Percentiles rank a stretch among this genome's conserved stretches.
Evolutionary conservation across 2,113 vertebrate species (phyloP).

Genomic region (Cranoglanis bouderius): DNA sequence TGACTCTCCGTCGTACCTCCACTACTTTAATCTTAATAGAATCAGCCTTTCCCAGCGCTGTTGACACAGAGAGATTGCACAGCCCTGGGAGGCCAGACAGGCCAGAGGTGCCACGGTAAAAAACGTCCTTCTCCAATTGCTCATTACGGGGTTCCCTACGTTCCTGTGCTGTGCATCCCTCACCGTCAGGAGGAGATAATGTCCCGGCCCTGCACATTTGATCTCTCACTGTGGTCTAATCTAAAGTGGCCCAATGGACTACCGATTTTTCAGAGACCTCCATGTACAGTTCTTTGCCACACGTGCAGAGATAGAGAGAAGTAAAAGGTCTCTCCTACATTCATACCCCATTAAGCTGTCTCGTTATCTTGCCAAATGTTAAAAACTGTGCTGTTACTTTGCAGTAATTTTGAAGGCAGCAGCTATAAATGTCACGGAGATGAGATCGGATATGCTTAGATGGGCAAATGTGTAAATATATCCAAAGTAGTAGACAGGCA

Average conservation of each 20-base stretch:
- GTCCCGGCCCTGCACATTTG: constrained; percentile 64
- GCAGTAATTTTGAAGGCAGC: neutral
- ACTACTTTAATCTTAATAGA: constrained; percentile 99
- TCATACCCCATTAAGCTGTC: neutral
- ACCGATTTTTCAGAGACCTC: constrained; percentile 57
- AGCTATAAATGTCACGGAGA: neutral
- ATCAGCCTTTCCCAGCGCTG: constrained; percentile 91
- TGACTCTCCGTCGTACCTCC: constrained; percentile 74
- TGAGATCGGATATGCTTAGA: neutral
- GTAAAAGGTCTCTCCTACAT: constrained; percentile 2
- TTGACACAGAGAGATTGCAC: constrained; percentile 98
- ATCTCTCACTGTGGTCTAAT: constrained; percentile 72
- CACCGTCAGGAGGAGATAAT: constrained; percentile 80
- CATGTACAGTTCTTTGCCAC: constrained; percentile 7
- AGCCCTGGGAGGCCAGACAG: constrained; percentile 89
- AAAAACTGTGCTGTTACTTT: constrained; percentile 10
- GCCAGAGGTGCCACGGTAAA: constrained; percentile 73
- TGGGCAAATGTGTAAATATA: neutral
- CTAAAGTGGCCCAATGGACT: constrained; percentile 51
- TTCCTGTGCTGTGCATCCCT: constrained; percentile 82
- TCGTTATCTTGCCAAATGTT: constrained; percentile 1
- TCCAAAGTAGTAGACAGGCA: neutral
- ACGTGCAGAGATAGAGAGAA: constrained; percentile 9
- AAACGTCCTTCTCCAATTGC: constrained; percentile 61
- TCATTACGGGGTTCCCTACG: constrained; percentile 87